Conservation (phyloP, 2,113 vertebrate species). For the Oreotragus oreotragus region DNA sequence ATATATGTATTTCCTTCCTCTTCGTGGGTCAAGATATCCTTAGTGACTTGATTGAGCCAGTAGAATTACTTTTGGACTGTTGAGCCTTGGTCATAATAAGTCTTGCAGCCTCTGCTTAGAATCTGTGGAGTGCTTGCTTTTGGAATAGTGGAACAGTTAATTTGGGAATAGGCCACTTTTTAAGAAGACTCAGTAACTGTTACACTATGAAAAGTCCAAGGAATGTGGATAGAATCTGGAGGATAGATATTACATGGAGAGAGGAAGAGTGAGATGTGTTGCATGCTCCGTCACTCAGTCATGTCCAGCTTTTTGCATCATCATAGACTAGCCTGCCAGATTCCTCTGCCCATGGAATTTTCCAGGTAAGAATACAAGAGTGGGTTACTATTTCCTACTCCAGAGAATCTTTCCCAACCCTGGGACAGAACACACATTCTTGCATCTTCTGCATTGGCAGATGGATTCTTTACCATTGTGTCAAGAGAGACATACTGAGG, state of each 20-base stretch:
- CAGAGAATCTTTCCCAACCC: background rate
- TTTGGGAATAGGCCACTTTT: background rate
- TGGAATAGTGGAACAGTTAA: background rate
- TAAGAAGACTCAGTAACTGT: background rate
- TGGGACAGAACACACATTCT: background rate
- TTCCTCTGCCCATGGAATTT: background rate
- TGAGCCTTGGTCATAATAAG: background rate
- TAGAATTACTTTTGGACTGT: background rate
- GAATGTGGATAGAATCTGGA: background rate
- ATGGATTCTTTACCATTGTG: background rate
- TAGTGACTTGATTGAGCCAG: background rate
- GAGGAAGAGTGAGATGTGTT: fast-evolving
- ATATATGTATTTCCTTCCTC: background rate
- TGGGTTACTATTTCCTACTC: background rate
- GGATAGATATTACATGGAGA: background rate
- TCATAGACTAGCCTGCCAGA: background rate
- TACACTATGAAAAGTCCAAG: background rate
- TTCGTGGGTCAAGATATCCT: background rate
- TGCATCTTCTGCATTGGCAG: background rate
- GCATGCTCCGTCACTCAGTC: background rate
- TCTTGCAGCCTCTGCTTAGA: background rate
- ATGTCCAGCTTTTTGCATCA: fast-evolving
- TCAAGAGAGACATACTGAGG: fast-evolving
- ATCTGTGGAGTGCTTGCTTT: background rate
- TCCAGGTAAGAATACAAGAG: background rate